Base-by-base conservation (phyloP, 1,140 invertebrate genomes). In the Campodea augens region DNA sequence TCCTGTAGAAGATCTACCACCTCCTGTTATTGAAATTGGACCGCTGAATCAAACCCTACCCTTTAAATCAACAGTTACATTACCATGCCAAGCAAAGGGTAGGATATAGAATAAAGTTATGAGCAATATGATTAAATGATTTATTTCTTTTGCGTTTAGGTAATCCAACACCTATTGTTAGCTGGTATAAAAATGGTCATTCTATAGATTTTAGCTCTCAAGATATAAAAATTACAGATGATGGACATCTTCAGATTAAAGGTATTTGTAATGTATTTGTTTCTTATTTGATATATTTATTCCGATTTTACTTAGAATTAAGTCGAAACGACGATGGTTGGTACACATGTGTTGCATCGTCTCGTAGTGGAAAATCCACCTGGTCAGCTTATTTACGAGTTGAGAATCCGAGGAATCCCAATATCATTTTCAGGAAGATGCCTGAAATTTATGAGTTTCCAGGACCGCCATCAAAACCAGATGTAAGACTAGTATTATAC, bases 11-110 rank as follows among this genome's bases (percentile, higher is more conserved):
- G 75, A 79, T 59, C 65, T 72, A 43, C 82, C 83, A 43, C 89
- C 89, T 22, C 89, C 89, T 41, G 76, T 91, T 46, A 92, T 95
- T 56, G 73, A 76, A 50, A 67, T 78, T 43, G 87, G 86, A 4
- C 87, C 88, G 21, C 76, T 81, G 49, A 92, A 93, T 66, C 89
- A 93, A 72, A 95, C 89, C 3, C 67, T 79, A 55, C 78, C 78
- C 41, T 66, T 79, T 46, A 72, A 78, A 60, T 76, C 75, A 41
- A 65, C 79, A 44, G 85, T 81, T 12, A 71, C 76, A 51, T 66
- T 91, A 45, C 74, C 75, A 18, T 91, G 87, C 51, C 70, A 71
- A 53, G 78, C 79, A 0, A 72, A n/a, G n/a, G n/a, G n/a, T n/a
- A n/a, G n/a, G n/a, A n/a, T n/a, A n/a, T n/a, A n/a, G n/a, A n/a